Base-by-base conservation (phyloP, 2,888 invertebrate species). In the Ametastegia equiseti region DNA sequence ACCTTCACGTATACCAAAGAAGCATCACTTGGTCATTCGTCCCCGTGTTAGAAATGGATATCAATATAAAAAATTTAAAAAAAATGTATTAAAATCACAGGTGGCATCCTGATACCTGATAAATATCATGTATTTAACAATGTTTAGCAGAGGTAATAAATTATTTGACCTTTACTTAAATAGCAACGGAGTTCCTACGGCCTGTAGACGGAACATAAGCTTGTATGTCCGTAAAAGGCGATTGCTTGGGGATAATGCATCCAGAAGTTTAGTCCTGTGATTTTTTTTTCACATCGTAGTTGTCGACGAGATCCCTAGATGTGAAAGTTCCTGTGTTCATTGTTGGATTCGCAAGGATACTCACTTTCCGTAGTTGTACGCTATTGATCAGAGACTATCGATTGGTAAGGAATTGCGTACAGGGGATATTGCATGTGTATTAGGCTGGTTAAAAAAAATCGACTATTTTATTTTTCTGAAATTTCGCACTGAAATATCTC, bases 271-370 rank as follows among this genome's bases (percentile, higher is more conserved):
- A 60, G 60, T 78, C 15, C 39, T n/a, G 30, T 30, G 60, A 6
- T 78, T 13, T 57, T 78, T 78, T n/a, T n/a, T 23, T 6, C 42
- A 27, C 13, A 13, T 36, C 60, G 75, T 75, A 67, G 42, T 39
- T 54, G 39, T 75, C n/a, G 15, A 6, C 78, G 42, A 45, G 23
- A n/a, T 39, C 7, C 75, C n/a, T 45, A 77, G 57, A 73, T 50
- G 77, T 77, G 77, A 77, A 77, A 77, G 78, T 60, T 23, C 60
- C 42, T 78, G 78, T 63, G 63, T 19, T 78, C 60, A 39, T 78
- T 78, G 60, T 78, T 78, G 45, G 30, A 23, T 36, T 71, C 45
- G 71, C 45, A 42, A 45, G 15, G 27, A 19, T 45, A 45, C 69
- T 42, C 45, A 71, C 23, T 15, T 13, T 23, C 30, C 27, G 36